Percentiles rank a stretch among this genome's conserved stretches.
Evolutionary conservation across 2,113 vertebrate species (phyloP).

Genomic region (Eurypyga helias): DNA sequence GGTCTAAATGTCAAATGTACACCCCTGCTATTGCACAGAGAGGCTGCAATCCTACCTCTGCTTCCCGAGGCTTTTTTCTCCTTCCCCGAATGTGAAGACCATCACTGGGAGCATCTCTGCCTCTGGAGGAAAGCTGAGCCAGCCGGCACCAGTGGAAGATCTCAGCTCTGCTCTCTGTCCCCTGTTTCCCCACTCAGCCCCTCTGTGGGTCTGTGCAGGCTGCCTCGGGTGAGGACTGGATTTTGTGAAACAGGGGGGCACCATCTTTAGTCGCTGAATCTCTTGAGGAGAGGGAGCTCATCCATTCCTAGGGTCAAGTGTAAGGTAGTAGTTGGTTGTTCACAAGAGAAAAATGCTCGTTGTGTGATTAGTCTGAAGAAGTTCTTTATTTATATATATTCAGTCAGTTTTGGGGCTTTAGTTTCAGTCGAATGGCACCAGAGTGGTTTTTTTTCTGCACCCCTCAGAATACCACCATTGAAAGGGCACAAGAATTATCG

Average conservation of each 20-base stretch:
- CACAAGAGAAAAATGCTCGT: neutral
- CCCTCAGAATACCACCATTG: neutral
- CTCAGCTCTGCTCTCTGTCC: too few relatives aligned
- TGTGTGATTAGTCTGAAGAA: neutral
- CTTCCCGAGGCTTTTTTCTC: neutral
- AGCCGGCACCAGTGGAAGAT: neutral
- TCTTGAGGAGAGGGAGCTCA: neutral
- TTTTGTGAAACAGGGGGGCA: neutral
- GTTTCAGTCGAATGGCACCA: neutral
- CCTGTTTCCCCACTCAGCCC: neutral
- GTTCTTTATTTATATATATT: neutral
- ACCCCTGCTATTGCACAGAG: neutral
- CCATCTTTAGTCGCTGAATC: neutral
- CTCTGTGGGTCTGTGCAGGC: neutral
- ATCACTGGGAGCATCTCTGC: fast-evolving
- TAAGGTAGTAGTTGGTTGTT: neutral
- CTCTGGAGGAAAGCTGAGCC: neutral
- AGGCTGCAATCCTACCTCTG: neutral
- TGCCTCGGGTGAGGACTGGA: neutral
- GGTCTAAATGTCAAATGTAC: neutral
- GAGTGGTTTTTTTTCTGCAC: neutral
- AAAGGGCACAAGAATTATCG: neutral
- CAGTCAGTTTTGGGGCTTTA: neutral
- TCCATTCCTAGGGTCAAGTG: neutral
- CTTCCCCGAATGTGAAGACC: neutral